Base-by-base conservation (phyloP, 2,888 invertebrate genomes). In the Conops quadrifasciatus region DNA sequence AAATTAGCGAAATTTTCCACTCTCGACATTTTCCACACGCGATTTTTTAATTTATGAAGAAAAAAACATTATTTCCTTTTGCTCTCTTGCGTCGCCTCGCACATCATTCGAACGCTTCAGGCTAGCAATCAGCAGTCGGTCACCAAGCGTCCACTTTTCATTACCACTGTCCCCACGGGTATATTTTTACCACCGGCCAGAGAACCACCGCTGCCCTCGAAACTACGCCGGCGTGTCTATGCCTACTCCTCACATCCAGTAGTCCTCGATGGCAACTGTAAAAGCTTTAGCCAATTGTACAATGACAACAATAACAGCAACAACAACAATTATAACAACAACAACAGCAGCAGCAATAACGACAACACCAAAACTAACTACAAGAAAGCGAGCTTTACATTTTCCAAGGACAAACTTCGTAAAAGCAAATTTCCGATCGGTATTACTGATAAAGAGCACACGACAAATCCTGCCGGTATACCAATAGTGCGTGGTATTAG, bases 121-220 rank as follows among this genome's bases (percentile, higher is more conserved):
- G 80, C 77, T 53, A 79, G 79, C 71, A 78, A 76, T 71, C 78
- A 79, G 70, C 68, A 77, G 65, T 69, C 75, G 69, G 67, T 77
- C 63, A 75, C 79, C 69, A 86, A 85, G 63, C 86, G 88, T 72
- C 90, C 90, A 72, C 89, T 93, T 13, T 94, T 94, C 81, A 90
- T 94, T 75, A 94, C 93, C 13, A 94, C 94, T 0, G 94, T 94
- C 58, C 92, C 91, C 78, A 90, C 89, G 67, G 94, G 94, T 2
- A 90, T 91, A 78, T 94, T 94, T 82, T 86, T 94, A 75, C 90
- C 92, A 80, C 94, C 94, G 5, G 92, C 93, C 58, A 92, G 93
- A 9, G 85, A 86, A 64, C 76, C 83, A 71, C 82, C 83, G 75
- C 74, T 83, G 69, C 78, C 82, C 56, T 79, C 80, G 30, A 77